Evolutionary conservation across 2,888 invertebrate genomes (phyloP), one percentile per base, ranked within the genome.

Genomic region (Caenorhabditis drosophilae): DNA sequence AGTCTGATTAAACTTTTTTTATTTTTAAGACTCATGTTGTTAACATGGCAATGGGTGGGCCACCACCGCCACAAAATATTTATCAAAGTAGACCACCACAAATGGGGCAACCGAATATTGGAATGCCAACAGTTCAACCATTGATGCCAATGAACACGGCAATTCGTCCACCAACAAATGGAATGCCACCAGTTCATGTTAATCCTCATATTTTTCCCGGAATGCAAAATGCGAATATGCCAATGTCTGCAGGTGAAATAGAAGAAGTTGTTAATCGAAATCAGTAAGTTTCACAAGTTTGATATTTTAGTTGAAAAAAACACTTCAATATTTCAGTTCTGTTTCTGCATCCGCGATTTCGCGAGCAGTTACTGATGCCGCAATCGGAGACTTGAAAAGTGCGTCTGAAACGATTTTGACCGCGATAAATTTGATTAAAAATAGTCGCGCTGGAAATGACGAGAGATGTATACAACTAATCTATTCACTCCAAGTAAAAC

Each of bases 371-470:
- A 47, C 62, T 16, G 73, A 73, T 31, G 73, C 71, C 1, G 46
- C 67, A 7, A 23, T 67, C 7, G 35, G 96, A 11, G 97, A 99
- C 86, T 95, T 92, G 86, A 93, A 93, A 1, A 93, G 93, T 85
- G 98, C 98, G 48, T 95, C 98, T 69, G 97, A 98, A 87, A 98
- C 98, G 2, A 88, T 99, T 70, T 94, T 96, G 60, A 99, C 98
- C 0, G 98, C 98, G 7, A 96, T 98, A 80, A 95, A 96, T 9
- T 88, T 98, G 57, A 98, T 99, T 77, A 96, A 96, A 85, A 96
- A 97, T 87, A 96, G 96, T 55, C 92, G 93, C 87, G 92, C 93
- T 44, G 91, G 93, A 0, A 90, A 90, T 78, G 97, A 98, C 85
- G 98, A 98, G 84, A 89, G 98, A 40, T 98, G 98, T 87, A 95